phyloP scores from a whole-genome alignment of 2,797 vertebrate genomes.

The Leptoclinus maculatus region DNA sequence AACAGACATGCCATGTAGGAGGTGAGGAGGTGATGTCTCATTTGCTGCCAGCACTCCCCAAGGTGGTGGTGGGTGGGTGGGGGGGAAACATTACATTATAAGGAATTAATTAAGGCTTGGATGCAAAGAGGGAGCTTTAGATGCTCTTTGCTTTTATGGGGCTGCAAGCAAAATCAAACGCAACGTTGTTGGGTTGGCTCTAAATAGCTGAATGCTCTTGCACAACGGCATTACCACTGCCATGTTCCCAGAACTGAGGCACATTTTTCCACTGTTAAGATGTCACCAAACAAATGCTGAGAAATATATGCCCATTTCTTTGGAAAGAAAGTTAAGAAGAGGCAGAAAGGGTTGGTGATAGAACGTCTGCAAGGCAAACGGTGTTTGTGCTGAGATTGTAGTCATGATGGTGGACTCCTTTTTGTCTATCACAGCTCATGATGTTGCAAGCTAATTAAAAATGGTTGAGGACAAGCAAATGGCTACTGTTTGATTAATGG shows the following conservation, averaged over 20 bases:
- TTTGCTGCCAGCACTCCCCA: constrained; percentile 73
- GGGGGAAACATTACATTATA: constrained; percentile 74
- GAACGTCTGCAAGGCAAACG: constrained; percentile 22
- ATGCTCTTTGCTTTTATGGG: constrained; percentile 72
- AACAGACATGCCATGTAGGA: constrained; percentile 80
- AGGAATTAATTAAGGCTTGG: constrained; percentile 73
- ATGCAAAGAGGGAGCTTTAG: constrained; percentile 70
- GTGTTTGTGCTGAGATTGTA: constrained; percentile 7
- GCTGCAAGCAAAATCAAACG: constrained; percentile 65
- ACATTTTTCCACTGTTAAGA: constrained; percentile 72
- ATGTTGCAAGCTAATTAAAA: background rate
- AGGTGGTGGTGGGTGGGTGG: constrained; percentile 48
- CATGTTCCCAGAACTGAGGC: constrained; percentile 71
- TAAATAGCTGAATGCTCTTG: constrained; percentile 65
- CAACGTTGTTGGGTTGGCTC: constrained; percentile 56
- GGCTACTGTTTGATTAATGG: background rate
- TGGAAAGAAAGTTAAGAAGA: constrained; percentile 40
- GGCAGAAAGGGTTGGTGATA: constrained; percentile 19
- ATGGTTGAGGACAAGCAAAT: background rate
- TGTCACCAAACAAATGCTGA: constrained; percentile 68
- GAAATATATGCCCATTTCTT: constrained; percentile 58
- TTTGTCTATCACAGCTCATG: background rate
- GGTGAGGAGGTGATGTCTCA: constrained; percentile 72
- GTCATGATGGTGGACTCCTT: background rate
- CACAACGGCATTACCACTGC: constrained; percentile 60